These are phyloP conservation scores for Scaptodrosophila lebanonensis DNA, from an alignment of 1,140 invertebrate genomes.

Conservation along the genomic window DNA sequence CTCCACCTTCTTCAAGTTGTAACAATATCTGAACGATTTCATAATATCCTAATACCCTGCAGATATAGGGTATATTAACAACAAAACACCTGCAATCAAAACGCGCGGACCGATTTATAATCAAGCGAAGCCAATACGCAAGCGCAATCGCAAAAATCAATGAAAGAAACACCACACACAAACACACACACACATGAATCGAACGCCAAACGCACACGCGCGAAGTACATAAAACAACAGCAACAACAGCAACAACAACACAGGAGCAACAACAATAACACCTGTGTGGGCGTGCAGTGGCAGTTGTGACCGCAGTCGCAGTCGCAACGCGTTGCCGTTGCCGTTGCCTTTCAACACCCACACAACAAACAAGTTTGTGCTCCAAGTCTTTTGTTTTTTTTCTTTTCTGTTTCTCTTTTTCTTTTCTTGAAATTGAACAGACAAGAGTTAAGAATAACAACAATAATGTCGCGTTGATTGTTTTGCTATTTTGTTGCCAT, in stretches of 20 bases:
- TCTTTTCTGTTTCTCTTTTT: too few relatives aligned
- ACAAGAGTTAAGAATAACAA: slow-evolving; percentile 23
- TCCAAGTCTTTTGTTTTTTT: slow-evolving; percentile 71
- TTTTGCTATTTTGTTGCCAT: slow-evolving; percentile 3
- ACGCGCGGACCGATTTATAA: slow-evolving; percentile 20
- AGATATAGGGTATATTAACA: too few relatives aligned
- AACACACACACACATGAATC: slow-evolving; percentile 32
- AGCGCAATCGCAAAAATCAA: slow-evolving; percentile 15
- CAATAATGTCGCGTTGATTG: slow-evolving; percentile 15
- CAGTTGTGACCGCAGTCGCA: slow-evolving; percentile 15
- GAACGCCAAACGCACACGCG: slow-evolving; percentile 32
- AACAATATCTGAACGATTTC: too few relatives aligned
- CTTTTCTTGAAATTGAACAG: too few relatives aligned
- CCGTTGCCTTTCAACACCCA: slow-evolving; percentile 63
- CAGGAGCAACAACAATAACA: slow-evolving; percentile 13
- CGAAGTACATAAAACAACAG: slow-evolving; percentile 13
- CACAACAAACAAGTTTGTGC: slow-evolving; percentile 65
- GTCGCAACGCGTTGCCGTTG: slow-evolving; percentile 53
- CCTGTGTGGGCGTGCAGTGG: slow-evolving; percentile 42
- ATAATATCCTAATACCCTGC: too few relatives aligned
- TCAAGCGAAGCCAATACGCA: slow-evolving; percentile 19
- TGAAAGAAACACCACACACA: slow-evolving; percentile 18
- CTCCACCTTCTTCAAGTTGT: too few relatives aligned
- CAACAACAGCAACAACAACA: slow-evolving; percentile 8
- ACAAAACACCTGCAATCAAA: slow-evolving; percentile 36